A percentile compares a stretch with the other conserved stretches of the same genome.
Conservation (phyloP, 2,797 vertebrate genomes). For the Squalus acanthias region DNA sequence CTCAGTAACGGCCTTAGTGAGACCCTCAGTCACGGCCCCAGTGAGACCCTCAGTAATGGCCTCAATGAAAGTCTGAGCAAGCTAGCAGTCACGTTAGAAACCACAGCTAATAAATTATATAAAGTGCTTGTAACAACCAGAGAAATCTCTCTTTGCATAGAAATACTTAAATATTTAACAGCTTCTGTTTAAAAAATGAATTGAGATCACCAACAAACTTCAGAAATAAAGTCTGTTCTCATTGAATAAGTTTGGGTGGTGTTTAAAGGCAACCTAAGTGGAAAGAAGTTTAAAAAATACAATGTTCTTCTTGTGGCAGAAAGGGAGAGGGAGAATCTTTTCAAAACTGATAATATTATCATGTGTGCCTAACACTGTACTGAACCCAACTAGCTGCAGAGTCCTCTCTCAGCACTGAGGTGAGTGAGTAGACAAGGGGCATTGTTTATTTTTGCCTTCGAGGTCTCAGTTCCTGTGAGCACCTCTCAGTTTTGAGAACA, state of each 20-base stretch:
- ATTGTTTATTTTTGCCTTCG: not conserved
- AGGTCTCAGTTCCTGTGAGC: not conserved
- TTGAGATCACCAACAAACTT: not conserved
- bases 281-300: not conserved
- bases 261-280: not conserved
- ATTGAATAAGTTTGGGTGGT: not conserved
- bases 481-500: not conserved
- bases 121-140: conserved; percentile 54
- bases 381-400: not conserved
- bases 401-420: not conserved
- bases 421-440: not conserved
- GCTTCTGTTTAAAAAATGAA: conserved; percentile 57
- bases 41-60: not conserved
- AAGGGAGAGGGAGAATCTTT: not conserved
- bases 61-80: not conserved
- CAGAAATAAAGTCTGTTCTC: not conserved
- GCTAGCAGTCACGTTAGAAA: conserved; percentile 55
- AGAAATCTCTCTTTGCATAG: conserved; percentile 54
- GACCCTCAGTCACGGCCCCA: not conserved
- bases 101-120: conserved; percentile 69
- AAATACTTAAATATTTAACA: conserved; percentile 71
- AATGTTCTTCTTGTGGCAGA: not conserved
- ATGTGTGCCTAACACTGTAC: not conserved
- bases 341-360: not conserved
- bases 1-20: not conserved